These are phyloP conservation scores for Callimorpha dominula DNA, from an alignment of 2,888 invertebrate genomes.

Conservation along the genomic window DNA sequence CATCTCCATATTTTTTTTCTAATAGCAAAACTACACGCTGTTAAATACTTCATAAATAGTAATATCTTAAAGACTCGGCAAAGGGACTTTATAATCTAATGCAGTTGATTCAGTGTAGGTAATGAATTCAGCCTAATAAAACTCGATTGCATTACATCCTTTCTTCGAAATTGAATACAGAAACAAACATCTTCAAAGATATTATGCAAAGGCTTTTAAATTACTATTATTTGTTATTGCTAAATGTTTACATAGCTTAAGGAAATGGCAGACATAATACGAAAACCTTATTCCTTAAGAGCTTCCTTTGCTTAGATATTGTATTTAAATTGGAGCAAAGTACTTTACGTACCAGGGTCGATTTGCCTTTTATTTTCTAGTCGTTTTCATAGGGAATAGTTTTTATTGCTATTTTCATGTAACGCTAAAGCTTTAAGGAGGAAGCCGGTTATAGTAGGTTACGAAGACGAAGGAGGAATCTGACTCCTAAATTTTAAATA, in stretches of 20 bases:
- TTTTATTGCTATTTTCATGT: background rate
- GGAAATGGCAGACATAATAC: background rate
- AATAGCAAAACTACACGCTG: too few relatives aligned
- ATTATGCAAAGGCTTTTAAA: constrained; percentile 12
- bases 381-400: background rate
- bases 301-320: background rate
- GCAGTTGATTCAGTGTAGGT: too few relatives aligned
- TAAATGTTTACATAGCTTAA: constrained; percentile 5
- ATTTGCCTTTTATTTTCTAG: background rate
- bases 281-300: background rate
- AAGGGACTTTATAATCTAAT: too few relatives aligned
- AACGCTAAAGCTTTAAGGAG: background rate
- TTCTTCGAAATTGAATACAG: constrained; percentile 13
- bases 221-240: constrained; percentile 16
- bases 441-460: too few relatives aligned
- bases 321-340: background rate
- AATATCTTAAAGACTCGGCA: too few relatives aligned
- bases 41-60: too few relatives aligned
- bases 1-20: too few relatives aligned
- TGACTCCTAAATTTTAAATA: background rate
- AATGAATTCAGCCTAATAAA: background rate
- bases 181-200: constrained; percentile 10
- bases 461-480: background rate
- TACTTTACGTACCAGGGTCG: background rate
- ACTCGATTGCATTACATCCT: constrained; percentile 15